A percentile compares a stretch with the other conserved stretches of the same genome.
Conservation (phyloP, 2,888 invertebrate genomes). For the Apocheima hispidaria region DNA sequence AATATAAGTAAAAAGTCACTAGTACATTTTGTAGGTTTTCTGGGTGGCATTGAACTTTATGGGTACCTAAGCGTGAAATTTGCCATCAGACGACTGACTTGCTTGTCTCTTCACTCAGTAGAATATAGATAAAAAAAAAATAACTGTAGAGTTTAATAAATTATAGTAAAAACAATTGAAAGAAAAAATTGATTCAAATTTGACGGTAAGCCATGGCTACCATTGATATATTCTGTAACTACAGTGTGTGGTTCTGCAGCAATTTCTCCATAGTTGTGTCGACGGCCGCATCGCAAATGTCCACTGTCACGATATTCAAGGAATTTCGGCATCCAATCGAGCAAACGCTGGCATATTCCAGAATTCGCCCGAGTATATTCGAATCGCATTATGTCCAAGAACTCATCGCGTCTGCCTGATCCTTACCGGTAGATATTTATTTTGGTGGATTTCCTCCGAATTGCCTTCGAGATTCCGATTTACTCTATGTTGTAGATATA, state of each 20-base stretch:
- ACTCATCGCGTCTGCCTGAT: constrained; percentile 17
- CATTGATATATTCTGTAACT: background rate
- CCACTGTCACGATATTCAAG: constrained; percentile 8
- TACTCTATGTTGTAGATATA: constrained; percentile 8
- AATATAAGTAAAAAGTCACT: too few species aligned
- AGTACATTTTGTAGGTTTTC: too few species aligned
- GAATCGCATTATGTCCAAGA: constrained; percentile 24
- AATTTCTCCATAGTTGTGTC: background rate
- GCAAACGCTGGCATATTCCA: constrained; percentile 8
- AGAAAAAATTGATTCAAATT: too few species aligned
- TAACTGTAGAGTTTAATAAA: too few species aligned
- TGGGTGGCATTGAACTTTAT: too few species aligned
- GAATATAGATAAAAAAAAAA: too few species aligned
- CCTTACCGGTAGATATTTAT: constrained; percentile 20
- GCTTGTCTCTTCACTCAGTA: too few species aligned
- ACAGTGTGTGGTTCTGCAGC: background rate
- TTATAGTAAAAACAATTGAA: too few species aligned
- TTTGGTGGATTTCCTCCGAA: constrained; percentile 14
- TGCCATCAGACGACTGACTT: too few species aligned
- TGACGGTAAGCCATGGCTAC: too few species aligned
- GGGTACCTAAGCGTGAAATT: too few species aligned
- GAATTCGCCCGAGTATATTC: constrained; percentile 13
- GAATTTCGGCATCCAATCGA: background rate
- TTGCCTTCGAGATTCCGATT: constrained; percentile 10
- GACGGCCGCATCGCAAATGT: constrained; percentile 3